Evolutionary conservation across 2,797 vertebrate genomes (phyloP), one percentile per base, ranked within the genome.

Genomic region (Otus scops): DNA sequence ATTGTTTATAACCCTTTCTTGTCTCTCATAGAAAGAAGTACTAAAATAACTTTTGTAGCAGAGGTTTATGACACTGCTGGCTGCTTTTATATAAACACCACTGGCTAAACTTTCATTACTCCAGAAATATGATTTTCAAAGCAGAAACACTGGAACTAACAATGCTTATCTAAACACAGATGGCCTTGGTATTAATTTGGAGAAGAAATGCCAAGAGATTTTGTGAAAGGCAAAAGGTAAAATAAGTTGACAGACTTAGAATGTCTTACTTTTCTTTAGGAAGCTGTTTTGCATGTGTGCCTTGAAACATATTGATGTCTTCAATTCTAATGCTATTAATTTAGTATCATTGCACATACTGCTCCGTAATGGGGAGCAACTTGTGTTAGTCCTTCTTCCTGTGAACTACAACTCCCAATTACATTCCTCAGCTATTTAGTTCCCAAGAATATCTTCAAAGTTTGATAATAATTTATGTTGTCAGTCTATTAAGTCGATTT

Each of bases 401-500:
- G 51, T 81, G 85, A 86, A 84, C 81, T 85, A 75, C 82, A 95
- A 93, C 54, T 88, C 36, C 28, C 67, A 77, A 2, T 88, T 93
- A 71, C 27, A 13, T 82, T 95, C 86, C 92, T 95, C 64, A 88
- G 80, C 68, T 97, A 63, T 96, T 95, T 93, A 85, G 61, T 70
- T 95, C 30, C 80, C 80, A 95, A 69, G n/a, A 91, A 86, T 78
- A 85, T 89, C 89, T 91, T 97, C 88, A 73, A 95, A 95, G 88
- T 94, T 95, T 95, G 93, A 97, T 91, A 86, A 87, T 92, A 97
- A 97, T 97, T 97, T 97, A 94, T 95, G 48, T 59, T 94, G 93
- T 95, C 91, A 92, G 86, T 87, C 85, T 85, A 97, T 95, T 95
- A 97, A 97, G 94, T 96, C 88, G 79, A 96, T 97, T 97, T 97